Conservation (phyloP, 2,113 vertebrate genomes). For the Salminus brasiliensis region DNA sequence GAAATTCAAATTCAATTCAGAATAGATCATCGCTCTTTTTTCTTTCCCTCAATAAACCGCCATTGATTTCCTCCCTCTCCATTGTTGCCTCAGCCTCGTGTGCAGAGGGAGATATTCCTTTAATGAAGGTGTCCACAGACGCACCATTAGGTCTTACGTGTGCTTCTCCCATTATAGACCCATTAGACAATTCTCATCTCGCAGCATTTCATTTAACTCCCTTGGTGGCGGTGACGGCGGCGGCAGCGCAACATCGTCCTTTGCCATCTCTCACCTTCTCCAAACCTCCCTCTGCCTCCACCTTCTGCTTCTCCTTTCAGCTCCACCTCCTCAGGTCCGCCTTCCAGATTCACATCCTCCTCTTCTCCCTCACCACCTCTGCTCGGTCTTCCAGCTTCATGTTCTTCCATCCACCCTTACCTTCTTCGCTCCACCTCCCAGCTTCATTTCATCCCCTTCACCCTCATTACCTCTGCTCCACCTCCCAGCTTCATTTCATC, state of each 20-base stretch:
- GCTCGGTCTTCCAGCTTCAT: too few species aligned
- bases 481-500: too few species aligned
- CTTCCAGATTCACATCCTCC: too few species aligned
- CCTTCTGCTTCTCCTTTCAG: too few species aligned
- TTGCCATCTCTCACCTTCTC: neutral
- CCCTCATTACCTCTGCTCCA: too few species aligned
- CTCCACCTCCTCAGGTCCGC: too few species aligned
- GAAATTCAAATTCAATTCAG: conserved; percentile 56
- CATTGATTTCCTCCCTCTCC: conserved; percentile 26
- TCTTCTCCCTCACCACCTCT: too few species aligned
- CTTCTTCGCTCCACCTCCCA: too few species aligned
- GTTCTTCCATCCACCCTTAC: too few species aligned
- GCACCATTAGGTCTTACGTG: conserved; percentile 36
- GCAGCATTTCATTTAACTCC: conserved; percentile 10
- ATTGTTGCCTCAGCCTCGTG: conserved; percentile 19
- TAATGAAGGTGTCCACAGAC: conserved; percentile 35
- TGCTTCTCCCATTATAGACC: conserved; percentile 12
- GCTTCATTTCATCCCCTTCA: too few species aligned
- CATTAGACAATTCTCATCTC: conserved; percentile 40
- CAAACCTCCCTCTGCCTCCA: too few species aligned
- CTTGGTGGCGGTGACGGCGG: too few species aligned
- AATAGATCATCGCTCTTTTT: conserved; percentile 38
- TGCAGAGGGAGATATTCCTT: conserved; percentile 26
- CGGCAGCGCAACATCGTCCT: neutral
- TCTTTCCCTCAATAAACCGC: conserved; percentile 25